phyloP scores from a whole-genome alignment of 2,888 invertebrate genomes.

The Xanthorhoe designata region DNA sequence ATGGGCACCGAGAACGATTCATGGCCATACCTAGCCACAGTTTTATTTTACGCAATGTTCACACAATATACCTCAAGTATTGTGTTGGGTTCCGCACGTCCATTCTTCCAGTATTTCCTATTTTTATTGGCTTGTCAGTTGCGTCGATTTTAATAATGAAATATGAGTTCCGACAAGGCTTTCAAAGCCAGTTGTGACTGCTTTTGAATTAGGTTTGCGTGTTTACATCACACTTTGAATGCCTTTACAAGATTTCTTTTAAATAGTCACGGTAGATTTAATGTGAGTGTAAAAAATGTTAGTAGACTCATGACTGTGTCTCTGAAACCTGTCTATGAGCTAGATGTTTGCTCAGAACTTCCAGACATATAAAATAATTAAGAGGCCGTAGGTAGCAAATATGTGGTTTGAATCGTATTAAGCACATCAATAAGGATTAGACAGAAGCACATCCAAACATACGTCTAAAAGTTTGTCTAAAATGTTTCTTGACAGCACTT shows the following conservation, averaged over 20 bases:
- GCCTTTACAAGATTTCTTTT: constrained; percentile 17
- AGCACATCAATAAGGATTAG: no score
- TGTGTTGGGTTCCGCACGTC: constrained; percentile 59
- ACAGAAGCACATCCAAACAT: no score
- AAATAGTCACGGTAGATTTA: not conserved
- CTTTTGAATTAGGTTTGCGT: constrained; percentile 51
- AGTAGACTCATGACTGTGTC: not conserved
- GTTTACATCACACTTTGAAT: constrained; percentile 32
- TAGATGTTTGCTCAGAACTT: not conserved
- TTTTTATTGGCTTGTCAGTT: constrained; percentile 64
- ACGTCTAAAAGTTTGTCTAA: no score
- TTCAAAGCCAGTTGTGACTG: constrained; percentile 65
- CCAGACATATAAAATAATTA: no score
- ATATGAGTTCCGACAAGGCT: constrained; percentile 69
- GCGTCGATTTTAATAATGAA: constrained; percentile 77
- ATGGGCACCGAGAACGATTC: constrained; percentile 61
- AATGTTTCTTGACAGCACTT: no score
- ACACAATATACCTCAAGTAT: constrained; percentile 62
- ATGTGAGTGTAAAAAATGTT: not conserved
- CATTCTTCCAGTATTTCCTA: constrained; percentile 69
- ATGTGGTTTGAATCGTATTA: no score
- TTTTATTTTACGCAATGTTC: constrained; percentile 28
- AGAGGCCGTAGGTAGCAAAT: no score
- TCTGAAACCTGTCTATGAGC: no score
- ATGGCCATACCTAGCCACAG: constrained; percentile 40